phyloP scores from a whole-genome alignment of 2,113 vertebrate species.

The Oostethus manadensis region DNA sequence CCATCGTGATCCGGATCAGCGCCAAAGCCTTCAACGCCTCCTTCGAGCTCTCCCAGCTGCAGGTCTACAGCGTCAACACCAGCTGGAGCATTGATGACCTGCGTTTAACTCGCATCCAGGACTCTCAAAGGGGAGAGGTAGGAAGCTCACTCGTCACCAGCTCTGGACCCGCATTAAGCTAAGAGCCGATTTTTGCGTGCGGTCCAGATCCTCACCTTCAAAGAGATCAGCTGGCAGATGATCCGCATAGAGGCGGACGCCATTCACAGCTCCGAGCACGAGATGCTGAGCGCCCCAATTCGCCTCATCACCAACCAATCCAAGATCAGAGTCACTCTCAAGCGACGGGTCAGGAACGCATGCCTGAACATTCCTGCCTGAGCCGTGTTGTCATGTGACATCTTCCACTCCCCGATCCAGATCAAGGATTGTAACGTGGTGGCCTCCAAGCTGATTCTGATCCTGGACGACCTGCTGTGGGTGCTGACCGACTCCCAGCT shows the following conservation, averaged over 20 bases:
- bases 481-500: conserved; percentile 97
- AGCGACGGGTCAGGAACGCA: conserved; percentile 84
- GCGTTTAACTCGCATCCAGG: conserved; percentile 87
- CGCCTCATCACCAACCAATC: conserved; percentile 98
- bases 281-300: conserved; percentile 93
- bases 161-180: background rate
- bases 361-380: background rate
- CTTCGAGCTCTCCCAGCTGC: conserved; percentile 95
- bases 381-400: background rate
- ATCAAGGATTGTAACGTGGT: conserved; percentile 96
- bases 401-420: conserved; percentile 43
- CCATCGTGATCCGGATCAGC: conserved; percentile 91
- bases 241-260: conserved; percentile 98
- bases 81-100: conserved; percentile 89
- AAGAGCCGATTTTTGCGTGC: background rate
- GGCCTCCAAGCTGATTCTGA: conserved; percentile 90
- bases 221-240: conserved; percentile 99
- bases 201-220: conserved; percentile 90
- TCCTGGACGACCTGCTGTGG: conserved; percentile 96
- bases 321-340: conserved; percentile 92
- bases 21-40: conserved; percentile 98
- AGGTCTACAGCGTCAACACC: conserved; percentile 95
- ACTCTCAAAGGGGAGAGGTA: conserved; percentile 91
- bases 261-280: conserved; percentile 91
- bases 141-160: background rate